Evolutionary conservation across 2,888 invertebrate genomes (phyloP).

Genomic region (Metopia argyrocephala): DNA sequence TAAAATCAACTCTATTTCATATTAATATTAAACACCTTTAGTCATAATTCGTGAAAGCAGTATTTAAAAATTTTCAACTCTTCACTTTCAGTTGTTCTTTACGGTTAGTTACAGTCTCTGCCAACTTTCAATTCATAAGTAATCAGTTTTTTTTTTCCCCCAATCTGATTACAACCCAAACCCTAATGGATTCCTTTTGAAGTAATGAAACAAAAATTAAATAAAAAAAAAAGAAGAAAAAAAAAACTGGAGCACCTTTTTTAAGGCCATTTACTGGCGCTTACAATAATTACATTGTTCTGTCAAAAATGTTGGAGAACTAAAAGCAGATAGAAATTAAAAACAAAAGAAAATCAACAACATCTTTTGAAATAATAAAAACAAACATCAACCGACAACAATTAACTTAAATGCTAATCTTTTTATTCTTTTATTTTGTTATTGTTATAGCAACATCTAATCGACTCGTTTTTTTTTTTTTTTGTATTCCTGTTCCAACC

Average conservation of each 20-base stretch:
- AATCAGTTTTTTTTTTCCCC: neutral
- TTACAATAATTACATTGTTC: constrained; percentile 44
- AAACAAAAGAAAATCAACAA: constrained; percentile 1
- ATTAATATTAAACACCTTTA: too few relatives aligned
- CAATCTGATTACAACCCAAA: neutral
- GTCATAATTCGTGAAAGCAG: too few relatives aligned
- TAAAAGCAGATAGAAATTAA: constrained; percentile 9
- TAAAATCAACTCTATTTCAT: too few relatives aligned
- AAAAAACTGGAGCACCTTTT: neutral
- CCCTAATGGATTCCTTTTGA: neutral
- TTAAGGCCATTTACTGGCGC: constrained; percentile 29
- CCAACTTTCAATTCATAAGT: neutral
- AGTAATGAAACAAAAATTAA: neutral
- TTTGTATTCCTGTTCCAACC: neutral
- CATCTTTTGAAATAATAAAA: constrained; percentile 16
- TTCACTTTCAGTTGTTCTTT: constrained; percentile 1
- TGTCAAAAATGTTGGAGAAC: constrained; percentile 24
- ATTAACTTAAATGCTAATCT: constrained; percentile 63
- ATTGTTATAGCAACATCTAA: constrained; percentile 5
- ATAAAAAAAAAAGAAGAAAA: neutral
- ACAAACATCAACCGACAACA: constrained; percentile 46
- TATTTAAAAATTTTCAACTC: neutral
- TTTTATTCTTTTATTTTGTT: constrained; percentile 12
- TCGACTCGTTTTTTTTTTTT: neutral
- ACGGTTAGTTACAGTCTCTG: neutral